phyloP scores from a whole-genome alignment of 2,113 vertebrate genomes.

The Cyrtonyx montezumae region DNA sequence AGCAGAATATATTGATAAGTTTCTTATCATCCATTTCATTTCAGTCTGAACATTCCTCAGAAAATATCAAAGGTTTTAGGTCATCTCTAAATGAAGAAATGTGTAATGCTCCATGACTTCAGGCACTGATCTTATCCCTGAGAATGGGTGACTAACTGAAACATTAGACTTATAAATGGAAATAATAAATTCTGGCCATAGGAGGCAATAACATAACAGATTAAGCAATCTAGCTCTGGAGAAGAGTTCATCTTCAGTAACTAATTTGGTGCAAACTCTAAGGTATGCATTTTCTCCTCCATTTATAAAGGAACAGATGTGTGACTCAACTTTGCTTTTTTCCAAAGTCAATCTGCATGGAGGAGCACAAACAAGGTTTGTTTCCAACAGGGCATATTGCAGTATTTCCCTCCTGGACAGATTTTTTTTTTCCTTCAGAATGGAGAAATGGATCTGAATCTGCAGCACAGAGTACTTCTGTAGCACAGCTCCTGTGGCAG shows the following conservation, averaged over 20 bases:
- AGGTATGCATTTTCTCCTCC: slow-evolving; percentile 37
- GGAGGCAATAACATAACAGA: slow-evolving; percentile 59
- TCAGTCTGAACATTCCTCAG: slow-evolving; percentile 46
- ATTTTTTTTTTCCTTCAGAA: background rate
- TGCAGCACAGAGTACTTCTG: background rate
- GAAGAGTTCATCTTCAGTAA: slow-evolving; percentile 41
- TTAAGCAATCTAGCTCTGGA: slow-evolving; percentile 28
- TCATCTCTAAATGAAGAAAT: slow-evolving; percentile 55
- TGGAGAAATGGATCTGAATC: background rate
- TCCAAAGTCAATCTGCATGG: slow-evolving; percentile 37
- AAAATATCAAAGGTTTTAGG: slow-evolving; percentile 67
- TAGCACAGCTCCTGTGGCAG: background rate
- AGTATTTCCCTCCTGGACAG: background rate
- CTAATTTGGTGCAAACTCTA: slow-evolving; percentile 21
- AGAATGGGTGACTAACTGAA: slow-evolving; percentile 64
- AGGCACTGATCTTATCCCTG: slow-evolving; percentile 60
- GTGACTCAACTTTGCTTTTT: slow-evolving; percentile 45
- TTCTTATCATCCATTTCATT: slow-evolving; percentile 1
- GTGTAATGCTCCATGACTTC: slow-evolving; percentile 48
- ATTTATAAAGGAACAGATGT: slow-evolving; percentile 56
- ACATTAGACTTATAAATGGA: slow-evolving; percentile 66
- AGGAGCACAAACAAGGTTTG: slow-evolving; percentile 38
- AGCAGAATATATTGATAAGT: slow-evolving; percentile 30
- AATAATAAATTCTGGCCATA: slow-evolving; percentile 61
- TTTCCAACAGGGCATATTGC: slow-evolving; percentile 5